phyloP scores from a whole-genome alignment of 2,797 vertebrate genomes.

The Cossypha niveicapilla region DNA sequence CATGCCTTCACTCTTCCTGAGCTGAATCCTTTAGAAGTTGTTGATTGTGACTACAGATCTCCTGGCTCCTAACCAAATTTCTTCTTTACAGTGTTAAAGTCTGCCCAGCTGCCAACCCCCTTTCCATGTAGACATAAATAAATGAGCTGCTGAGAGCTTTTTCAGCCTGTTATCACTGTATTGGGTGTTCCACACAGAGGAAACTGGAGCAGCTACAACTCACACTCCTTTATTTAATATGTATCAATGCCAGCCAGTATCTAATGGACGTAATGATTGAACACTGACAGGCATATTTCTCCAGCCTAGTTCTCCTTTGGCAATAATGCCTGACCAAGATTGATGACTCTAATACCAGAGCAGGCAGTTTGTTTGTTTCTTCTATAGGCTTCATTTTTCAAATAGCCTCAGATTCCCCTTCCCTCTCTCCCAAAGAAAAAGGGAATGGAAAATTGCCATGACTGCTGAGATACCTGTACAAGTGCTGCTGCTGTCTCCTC shows the following conservation, averaged over 20 bases:
- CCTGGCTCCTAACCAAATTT: background rate
- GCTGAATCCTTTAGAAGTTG: background rate
- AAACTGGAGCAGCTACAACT: background rate
- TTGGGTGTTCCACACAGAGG: background rate
- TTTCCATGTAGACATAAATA: background rate
- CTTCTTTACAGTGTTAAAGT: background rate
- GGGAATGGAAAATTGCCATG: background rate
- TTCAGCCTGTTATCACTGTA: background rate
- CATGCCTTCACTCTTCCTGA: background rate
- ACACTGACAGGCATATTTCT: constrained; percentile 47
- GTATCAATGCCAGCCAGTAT: constrained; percentile 26
- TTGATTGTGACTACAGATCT: background rate
- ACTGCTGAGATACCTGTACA: background rate
- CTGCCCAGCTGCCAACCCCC: background rate
- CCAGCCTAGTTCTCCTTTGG: constrained; percentile 50
- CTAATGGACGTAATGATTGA: constrained; percentile 55
- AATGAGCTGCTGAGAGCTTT: background rate
- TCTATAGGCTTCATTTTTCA: constrained; percentile 58
- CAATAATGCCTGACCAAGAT: constrained; percentile 60
- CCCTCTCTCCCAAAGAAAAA: background rate
- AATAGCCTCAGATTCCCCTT: background rate
- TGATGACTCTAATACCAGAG: constrained; percentile 58
- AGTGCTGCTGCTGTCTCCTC: background rate
- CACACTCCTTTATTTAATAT: constrained; percentile 10
- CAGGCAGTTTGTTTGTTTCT: constrained; percentile 58